phyloP scores from a whole-genome alignment of 2,113 vertebrate species.

The Cisticola juncidis region DNA sequence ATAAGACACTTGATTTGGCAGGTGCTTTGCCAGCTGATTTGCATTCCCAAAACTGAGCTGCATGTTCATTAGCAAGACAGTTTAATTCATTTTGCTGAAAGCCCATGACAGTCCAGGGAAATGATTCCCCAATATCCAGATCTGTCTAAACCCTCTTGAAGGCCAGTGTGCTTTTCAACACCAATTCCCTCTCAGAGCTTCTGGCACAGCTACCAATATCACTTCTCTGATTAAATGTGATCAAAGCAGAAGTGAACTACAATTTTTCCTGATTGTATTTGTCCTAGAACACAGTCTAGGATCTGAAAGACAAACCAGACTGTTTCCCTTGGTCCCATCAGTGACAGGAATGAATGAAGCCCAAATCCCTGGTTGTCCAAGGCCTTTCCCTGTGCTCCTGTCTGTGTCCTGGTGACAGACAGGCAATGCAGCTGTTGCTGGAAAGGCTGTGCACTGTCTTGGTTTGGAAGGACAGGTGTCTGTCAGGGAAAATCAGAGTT shows the following conservation, averaged over 20 bases:
- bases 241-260: not conserved
- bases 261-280: not conserved
- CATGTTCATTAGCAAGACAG: not conserved
- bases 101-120: not conserved
- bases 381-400: not conserved
- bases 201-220: not conserved
- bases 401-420: not conserved
- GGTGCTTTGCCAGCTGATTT: slow-evolving; percentile 30
- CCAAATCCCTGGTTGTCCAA: not conserved
- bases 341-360: not conserved
- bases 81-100: not conserved
- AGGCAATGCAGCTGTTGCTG: not conserved
- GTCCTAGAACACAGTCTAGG: not conserved
- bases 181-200: not conserved
- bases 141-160: not conserved
- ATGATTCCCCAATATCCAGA: not conserved
- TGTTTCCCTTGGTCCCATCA: not conserved
- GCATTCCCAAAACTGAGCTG: not conserved
- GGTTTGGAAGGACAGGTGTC: no score
- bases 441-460: not conserved
- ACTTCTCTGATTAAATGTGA: not conserved
- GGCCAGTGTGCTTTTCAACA: not conserved
- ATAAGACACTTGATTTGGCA: slow-evolving; percentile 40
- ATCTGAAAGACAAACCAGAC: not conserved
- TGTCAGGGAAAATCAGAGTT: no score